Conservation (phyloP, 2,888 invertebrate genomes). For the Latrodectus elegans region DNA sequence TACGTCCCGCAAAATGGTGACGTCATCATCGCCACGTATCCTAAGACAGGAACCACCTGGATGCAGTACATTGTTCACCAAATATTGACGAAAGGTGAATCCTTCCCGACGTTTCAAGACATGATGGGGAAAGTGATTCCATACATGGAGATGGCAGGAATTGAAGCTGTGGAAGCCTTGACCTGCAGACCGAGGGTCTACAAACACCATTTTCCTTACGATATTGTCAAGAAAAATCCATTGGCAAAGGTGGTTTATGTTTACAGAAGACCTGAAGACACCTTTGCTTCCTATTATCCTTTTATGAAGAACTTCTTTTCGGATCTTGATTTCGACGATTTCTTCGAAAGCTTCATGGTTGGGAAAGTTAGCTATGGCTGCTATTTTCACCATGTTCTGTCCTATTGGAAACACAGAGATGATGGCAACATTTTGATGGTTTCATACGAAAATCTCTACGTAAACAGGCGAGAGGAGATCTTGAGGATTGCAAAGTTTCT, state of each 20-base stretch:
- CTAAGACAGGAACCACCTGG: constrained; percentile 68
- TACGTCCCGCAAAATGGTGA: constrained; percentile 36
- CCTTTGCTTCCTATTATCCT: constrained; percentile 75
- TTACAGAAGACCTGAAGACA: constrained; percentile 76
- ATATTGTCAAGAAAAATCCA: constrained; percentile 35
- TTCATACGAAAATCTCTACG: constrained; percentile 31
- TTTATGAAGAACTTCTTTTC: constrained; percentile 69
- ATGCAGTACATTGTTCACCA: constrained; percentile 58
- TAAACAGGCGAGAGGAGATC: constrained; percentile 8
- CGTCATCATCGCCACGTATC: constrained; percentile 55
- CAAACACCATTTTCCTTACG: constrained; percentile 43
- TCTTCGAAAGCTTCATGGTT: constrained; percentile 15
- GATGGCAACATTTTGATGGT: constrained; percentile 21
- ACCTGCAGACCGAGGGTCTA: constrained; percentile 2
- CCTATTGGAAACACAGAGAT: constrained; percentile 8
- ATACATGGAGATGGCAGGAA: constrained; percentile 37
- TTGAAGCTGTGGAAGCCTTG: constrained; percentile 11
- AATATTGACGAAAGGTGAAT: constrained; percentile 38
- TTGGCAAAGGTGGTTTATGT: constrained; percentile 75
- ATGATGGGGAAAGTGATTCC: constrained; percentile 63
- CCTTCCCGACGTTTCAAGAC: constrained; percentile 71
- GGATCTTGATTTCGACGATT: constrained; percentile 10
- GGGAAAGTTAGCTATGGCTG: constrained; percentile 31
- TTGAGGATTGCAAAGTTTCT: constrained; percentile 34
- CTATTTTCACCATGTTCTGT: constrained; percentile 34